A percentile compares a stretch with the other conserved stretches of the same genome.
phyloP scores from a whole-genome alignment of 2,797 vertebrate genomes.

The Esox lucius region DNA sequence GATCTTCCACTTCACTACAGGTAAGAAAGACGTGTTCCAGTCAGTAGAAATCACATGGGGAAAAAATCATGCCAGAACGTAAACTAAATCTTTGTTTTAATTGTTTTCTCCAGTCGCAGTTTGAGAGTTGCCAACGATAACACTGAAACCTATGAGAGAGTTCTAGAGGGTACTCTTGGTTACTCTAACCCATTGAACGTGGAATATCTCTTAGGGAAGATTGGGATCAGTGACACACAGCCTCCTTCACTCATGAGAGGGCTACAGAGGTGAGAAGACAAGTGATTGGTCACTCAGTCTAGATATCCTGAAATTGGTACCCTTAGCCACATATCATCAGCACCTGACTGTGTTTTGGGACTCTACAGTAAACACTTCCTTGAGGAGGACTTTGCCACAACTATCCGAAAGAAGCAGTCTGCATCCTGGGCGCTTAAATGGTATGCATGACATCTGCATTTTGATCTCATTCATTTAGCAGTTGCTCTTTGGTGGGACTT shows the following conservation, averaged over 20 bases:
- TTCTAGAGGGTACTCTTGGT: conserved; percentile 85
- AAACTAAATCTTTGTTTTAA: not conserved
- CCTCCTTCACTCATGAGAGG: conserved; percentile 95
- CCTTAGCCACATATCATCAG: not conserved
- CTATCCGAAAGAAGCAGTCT: conserved; percentile 92
- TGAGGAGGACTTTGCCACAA: conserved; percentile 89
- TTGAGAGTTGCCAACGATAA: conserved; percentile 75
- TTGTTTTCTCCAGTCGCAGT: conserved; percentile 73
- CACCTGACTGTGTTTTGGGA: not conserved
- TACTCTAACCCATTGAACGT: conserved; percentile 93
- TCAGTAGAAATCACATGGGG: not conserved
- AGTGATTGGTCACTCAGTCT: not conserved
- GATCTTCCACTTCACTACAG: conserved; percentile 91
- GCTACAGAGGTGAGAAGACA: conserved; percentile 85
- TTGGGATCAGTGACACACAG: conserved; percentile 86
- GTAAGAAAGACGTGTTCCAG: conserved; percentile 62
- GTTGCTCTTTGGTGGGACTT: not conserved
- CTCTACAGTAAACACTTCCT: conserved; percentile 84
- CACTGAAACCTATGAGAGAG: conserved; percentile 83
- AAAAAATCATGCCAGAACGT: not conserved
- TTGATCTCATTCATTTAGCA: not conserved
- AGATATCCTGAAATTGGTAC: not conserved
- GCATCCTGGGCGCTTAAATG: conserved; percentile 96
- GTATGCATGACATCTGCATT: conserved; percentile 61
- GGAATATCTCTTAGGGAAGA: conserved; percentile 87